Percentiles rank a stretch among this genome's conserved stretches.
These are phyloP conservation scores for Sepioteuthis lessoniana DNA, from an alignment of 2,888 invertebrate species.

Conservation along the genomic window DNA sequence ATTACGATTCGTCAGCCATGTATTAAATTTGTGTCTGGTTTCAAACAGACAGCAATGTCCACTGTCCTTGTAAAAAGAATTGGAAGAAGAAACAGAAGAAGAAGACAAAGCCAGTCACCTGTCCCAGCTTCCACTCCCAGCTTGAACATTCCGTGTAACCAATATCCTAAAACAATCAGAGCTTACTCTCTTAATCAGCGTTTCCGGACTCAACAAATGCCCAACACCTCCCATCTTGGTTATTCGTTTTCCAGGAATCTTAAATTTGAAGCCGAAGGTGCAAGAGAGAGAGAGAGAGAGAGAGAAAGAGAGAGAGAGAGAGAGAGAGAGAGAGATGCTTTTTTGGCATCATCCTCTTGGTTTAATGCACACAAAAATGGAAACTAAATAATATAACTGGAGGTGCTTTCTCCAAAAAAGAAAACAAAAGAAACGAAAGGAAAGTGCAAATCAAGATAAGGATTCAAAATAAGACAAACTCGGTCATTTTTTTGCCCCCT, in stretches of 20 bases:
- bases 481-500: background rate
- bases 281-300: too few species aligned
- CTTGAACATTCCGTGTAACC: constrained; percentile 18
- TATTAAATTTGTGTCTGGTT: background rate
- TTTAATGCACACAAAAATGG: background rate
- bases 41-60: background rate
- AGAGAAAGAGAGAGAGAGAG: too few species aligned
- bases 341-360: background rate
- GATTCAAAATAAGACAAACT: background rate
- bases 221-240: background rate
- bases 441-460: background rate
- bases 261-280: background rate
- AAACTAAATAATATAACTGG: background rate
- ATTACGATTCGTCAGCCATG: background rate
- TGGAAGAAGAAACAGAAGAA: background rate
- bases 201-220: background rate
- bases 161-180: constrained; percentile 20
- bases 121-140: background rate
- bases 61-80: constrained; percentile 33
- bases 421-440: background rate
- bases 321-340: too few species aligned
- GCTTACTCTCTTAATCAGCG: background rate
- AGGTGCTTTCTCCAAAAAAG: background rate
- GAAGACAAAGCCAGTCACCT: background rate
- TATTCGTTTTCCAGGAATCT: background rate